Base-by-base conservation (phyloP, 2,888 invertebrate species). In the Balanococcus diminutus region DNA sequence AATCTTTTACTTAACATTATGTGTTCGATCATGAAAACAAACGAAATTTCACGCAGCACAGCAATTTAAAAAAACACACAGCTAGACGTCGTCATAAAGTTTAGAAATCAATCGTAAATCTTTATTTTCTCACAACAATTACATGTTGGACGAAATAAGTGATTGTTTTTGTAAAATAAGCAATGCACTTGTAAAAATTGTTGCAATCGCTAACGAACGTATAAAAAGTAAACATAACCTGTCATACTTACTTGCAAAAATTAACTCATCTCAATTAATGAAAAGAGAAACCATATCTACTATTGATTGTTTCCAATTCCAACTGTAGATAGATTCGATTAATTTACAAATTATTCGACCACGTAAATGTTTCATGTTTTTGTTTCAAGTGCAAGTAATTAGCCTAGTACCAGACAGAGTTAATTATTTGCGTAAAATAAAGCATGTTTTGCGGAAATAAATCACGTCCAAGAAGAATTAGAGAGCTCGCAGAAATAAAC, bases 211-310 rank as follows among this genome's bases (percentile, higher is more conserved):
- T 79, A 79, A 32, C 36, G 75, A 79, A 79, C 36, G 36, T 9
- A 19, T 36, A 25, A 79, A 79, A 79, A 79, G 75, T n/a, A 67
- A 56, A 79, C 19, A 36, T 79, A 19, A 79, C 31, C 75, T 19
- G 75, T 79, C 75, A 79, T 36, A 79, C 75, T 79, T 79, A 79
- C 32, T 79, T 79, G 75, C 75, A 79, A 79, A 79, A 79, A 79
- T 79, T 79, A 32, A 79, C 36, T 79, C 75, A 79, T 79, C 36
- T 16, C 75, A 36, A 79, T 79, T 79, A 79, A 79, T 79, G 36
- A 79, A 79, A 79, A 79, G 75, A 79, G 75, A 79, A 79, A 79
- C 75, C 75, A 36, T 79, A 79, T 36, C 67, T 28, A 67, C 67
- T 28, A 67, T 67, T 16, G 32, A 79, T 79, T 36, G 32, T 79